A percentile compares a stretch with the other conserved stretches of the same genome.
Evolutionary conservation across 2,113 vertebrate genomes (phyloP).

Genomic region (Chauna torquata): DNA sequence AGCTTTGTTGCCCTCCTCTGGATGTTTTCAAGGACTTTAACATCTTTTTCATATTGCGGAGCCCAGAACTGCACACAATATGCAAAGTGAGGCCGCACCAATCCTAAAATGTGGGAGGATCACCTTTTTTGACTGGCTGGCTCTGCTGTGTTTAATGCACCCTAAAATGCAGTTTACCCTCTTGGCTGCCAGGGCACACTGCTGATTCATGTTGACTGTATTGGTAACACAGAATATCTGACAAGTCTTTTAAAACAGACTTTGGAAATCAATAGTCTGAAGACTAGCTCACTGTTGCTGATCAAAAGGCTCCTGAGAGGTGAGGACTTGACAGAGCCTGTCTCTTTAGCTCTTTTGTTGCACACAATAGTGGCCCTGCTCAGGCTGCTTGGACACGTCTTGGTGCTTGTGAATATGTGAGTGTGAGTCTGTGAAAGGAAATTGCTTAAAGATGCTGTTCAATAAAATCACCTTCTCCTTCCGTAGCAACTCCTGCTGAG

Average conservation of each 20-base stretch:
- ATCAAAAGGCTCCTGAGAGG: neutral
- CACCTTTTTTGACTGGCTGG: too few relatives aligned
- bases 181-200: too few relatives aligned
- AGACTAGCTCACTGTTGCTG: neutral
- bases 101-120: too few relatives aligned
- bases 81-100: too few relatives aligned
- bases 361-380: neutral
- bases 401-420: neutral
- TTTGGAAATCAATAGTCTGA: neutral
- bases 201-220: too few relatives aligned
- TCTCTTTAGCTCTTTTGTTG: neutral
- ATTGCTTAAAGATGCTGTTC: neutral
- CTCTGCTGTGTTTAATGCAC: too few relatives aligned
- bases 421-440: neutral
- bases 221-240: neutral
- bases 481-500: neutral
- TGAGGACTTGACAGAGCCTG: neutral
- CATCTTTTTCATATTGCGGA: too few relatives aligned
- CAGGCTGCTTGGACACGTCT: neutral
- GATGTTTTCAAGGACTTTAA: too few relatives aligned
- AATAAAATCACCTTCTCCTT: neutral
- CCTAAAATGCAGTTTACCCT: too few relatives aligned
- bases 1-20: too few relatives aligned
- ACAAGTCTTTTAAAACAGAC: neutral
- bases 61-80: too few relatives aligned